Percentiles rank a stretch among this genome's conserved stretches.
These are phyloP conservation scores for Cirrhinus molitorella DNA, from an alignment of 2,797 vertebrate species.

Conservation along the genomic window DNA sequence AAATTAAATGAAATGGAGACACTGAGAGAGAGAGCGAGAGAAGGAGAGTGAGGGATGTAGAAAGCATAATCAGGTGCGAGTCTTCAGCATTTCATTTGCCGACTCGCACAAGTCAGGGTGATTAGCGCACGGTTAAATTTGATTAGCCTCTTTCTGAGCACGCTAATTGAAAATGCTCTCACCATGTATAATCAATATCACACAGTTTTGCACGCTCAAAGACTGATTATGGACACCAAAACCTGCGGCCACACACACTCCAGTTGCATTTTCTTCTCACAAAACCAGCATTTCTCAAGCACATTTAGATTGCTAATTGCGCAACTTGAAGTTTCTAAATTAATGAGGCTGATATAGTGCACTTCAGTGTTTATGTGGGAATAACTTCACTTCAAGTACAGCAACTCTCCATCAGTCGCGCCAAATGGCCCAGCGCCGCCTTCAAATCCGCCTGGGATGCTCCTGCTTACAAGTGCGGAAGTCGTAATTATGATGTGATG, in stretches of 20 bases:
- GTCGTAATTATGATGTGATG: constrained; percentile 27
- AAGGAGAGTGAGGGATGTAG: background rate
- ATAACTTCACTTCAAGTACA: constrained; percentile 2
- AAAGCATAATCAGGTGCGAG: constrained; percentile 14
- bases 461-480: background rate
- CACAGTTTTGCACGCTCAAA: constrained; percentile 39
- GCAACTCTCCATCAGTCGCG: constrained; percentile 6
- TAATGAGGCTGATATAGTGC: constrained; percentile 32
- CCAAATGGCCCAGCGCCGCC: background rate
- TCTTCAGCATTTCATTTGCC: constrained; percentile 9
- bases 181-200: constrained; percentile 57
- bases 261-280: background rate
- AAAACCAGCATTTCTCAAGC: background rate
- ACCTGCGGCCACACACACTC: constrained; percentile 28
- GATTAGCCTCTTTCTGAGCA: constrained; percentile 56
- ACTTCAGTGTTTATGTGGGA: constrained; percentile 32
- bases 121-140: constrained; percentile 58
- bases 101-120: constrained; percentile 38
- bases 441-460: constrained; percentile 1
- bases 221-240: constrained; percentile 37
- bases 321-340: constrained; percentile 8
- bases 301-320: constrained; percentile 17
- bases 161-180: constrained; percentile 59
- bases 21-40: background rate
- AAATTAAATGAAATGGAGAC: constrained; percentile 12